These are phyloP conservation scores for Sesia bembeciformis DNA, from an alignment of 2,888 invertebrate genomes.

Conservation along the genomic window DNA sequence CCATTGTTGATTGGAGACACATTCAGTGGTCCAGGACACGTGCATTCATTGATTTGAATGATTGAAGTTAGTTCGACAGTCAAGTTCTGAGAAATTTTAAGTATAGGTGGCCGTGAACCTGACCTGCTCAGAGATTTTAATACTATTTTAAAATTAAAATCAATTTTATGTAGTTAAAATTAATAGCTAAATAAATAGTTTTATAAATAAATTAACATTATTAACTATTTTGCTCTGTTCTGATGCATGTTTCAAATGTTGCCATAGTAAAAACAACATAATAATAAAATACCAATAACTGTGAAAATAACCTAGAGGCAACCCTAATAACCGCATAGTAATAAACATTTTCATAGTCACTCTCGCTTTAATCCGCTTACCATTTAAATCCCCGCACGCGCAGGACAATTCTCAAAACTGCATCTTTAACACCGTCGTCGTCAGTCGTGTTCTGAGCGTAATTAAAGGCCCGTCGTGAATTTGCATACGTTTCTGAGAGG, in stretches of 20 bases:
- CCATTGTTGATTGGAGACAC: slow-evolving; percentile 71
- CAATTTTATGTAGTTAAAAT: no score
- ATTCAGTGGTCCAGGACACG: slow-evolving; percentile 42
- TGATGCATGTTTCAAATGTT: no score
- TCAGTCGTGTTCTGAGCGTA: slow-evolving; percentile 64
- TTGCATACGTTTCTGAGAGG: slow-evolving; percentile 70
- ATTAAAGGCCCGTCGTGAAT: slow-evolving; percentile 63
- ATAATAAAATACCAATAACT: neutral
- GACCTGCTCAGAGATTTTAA: no score
- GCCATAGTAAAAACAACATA: no score
- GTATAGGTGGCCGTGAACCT: neutral
- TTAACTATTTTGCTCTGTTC: no score
- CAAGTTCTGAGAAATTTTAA: neutral
- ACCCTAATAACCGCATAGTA: slow-evolving; percentile 12
- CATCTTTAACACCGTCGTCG: slow-evolving; percentile 60
- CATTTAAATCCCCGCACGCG: slow-evolving; percentile 48
- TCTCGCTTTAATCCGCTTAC: slow-evolving; percentile 47
- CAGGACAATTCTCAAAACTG: slow-evolving; percentile 63
- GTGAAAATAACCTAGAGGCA: slow-evolving; percentile 1
- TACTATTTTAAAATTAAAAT: no score
- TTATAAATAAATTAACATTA: no score
- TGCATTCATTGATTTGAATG: neutral
- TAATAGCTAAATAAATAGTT: no score
- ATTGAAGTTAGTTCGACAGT: neutral
- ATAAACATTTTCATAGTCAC: slow-evolving; percentile 53